Conservation (phyloP, 2,888 invertebrate species). For the Palloptera scutellata region DNA sequence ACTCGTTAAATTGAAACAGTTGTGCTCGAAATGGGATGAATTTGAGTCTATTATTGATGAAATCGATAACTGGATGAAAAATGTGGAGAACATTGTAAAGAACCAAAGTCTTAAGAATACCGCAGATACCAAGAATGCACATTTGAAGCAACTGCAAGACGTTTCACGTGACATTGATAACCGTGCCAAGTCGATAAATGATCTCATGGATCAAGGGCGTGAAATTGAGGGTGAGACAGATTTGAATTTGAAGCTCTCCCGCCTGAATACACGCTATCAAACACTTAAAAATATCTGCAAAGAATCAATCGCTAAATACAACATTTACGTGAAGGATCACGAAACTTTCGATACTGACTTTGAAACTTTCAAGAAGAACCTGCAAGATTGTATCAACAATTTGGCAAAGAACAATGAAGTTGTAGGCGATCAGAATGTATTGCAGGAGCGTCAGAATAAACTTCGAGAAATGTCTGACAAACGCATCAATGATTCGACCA, state of each 20-base stretch:
- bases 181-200: slow-evolving; percentile 74
- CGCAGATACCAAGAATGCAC: slow-evolving; percentile 80
- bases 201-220: slow-evolving; percentile 74
- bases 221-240: slow-evolving; percentile 79
- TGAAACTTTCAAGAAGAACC: slow-evolving; percentile 77
- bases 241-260: slow-evolving; percentile 76
- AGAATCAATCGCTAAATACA: slow-evolving; percentile 84
- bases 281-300: slow-evolving; percentile 81
- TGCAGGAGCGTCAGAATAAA: slow-evolving; percentile 84
- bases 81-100: slow-evolving; percentile 84
- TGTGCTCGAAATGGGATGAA: slow-evolving; percentile 82
- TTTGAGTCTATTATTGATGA: slow-evolving; percentile 81
- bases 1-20: slow-evolving; percentile 75
- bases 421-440: slow-evolving; percentile 82
- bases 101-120: slow-evolving; percentile 89
- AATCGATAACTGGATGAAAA: slow-evolving; percentile 84
- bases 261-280: slow-evolving; percentile 82
- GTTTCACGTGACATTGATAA: slow-evolving; percentile 75
- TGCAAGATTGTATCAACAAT: slow-evolving; percentile 76
- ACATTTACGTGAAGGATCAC: slow-evolving; percentile 86
- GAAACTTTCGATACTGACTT: slow-evolving; percentile 79
- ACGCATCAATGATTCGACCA: slow-evolving; percentile 79
- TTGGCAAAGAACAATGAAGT: slow-evolving; percentile 79
- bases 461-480: slow-evolving; percentile 82
- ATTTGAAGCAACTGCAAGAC: slow-evolving; percentile 78